A percentile compares a stretch with the other conserved stretches of the same genome.
Conservation (phyloP, 1,140 invertebrate genomes). For the Pseudobourletiella spinata region DNA sequence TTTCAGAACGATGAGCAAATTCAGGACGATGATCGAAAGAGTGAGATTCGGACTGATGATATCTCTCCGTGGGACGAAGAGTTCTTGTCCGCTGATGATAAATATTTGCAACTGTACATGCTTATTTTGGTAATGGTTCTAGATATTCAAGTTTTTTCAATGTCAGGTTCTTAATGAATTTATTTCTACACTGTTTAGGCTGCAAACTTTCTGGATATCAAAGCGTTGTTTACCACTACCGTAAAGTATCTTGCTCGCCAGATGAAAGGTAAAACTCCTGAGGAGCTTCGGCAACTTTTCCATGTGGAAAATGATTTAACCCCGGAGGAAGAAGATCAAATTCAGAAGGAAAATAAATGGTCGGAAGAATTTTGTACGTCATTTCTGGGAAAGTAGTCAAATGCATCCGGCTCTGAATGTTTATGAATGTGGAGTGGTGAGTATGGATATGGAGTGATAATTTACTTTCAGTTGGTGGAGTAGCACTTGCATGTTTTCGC, state of each 20-base stretch:
- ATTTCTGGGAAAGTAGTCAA: no score
- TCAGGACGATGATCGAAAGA: no score
- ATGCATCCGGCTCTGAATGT: no score
- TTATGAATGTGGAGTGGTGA: no score
- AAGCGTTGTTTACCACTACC: not conserved
- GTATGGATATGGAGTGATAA: no score
- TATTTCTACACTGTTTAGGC: not conserved
- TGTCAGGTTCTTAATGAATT: no score
- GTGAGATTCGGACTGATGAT: no score
- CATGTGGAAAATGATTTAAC: conserved; percentile 2
- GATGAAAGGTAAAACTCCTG: not conserved
- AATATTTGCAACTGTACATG: not conserved
- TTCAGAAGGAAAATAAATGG: not conserved
- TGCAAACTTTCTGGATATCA: not conserved
- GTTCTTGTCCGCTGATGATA: not conserved
- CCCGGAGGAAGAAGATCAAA: not conserved
- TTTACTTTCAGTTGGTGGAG: no score
- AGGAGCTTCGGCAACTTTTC: not conserved
- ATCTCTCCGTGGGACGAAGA: not conserved
- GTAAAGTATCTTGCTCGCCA: no score
- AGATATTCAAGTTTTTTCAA: not conserved
- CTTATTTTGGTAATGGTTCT: not conserved
- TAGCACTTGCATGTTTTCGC: no score
- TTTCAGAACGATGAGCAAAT: no score
- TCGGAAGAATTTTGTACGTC: no score